phyloP scores from a whole-genome alignment of 2,113 vertebrate species.

The Dinomys branickii region DNA sequence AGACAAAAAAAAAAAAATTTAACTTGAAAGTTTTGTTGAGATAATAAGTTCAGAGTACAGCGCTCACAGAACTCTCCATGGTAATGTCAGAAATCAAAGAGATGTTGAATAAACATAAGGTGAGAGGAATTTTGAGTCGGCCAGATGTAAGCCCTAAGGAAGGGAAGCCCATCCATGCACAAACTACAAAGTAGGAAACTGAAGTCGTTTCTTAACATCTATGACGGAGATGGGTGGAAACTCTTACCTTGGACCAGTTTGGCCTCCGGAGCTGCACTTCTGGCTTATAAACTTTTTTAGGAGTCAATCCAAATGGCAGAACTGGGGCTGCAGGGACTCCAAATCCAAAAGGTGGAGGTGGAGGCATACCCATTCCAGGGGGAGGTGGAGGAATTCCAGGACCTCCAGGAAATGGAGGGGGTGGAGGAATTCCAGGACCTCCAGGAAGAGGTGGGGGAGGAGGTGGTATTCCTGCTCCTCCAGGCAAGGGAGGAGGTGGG shows the following conservation, averaged over 20 bases:
- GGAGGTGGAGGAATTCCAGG: constrained; percentile 84
- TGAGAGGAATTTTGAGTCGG: not conserved
- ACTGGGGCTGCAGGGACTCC: constrained; percentile 81
- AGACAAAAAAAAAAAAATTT: constrained; percentile 65
- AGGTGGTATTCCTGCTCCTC: constrained; percentile 74
- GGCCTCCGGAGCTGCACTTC: constrained; percentile 90
- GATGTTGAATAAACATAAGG: not conserved
- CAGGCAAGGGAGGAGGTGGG: constrained; percentile 79
- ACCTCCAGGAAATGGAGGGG: constrained; percentile 79
- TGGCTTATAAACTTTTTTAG: constrained; percentile 92
- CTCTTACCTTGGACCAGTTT: constrained; percentile 92
- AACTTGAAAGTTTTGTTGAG: constrained; percentile 80
- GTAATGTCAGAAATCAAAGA: not conserved
- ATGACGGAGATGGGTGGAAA: constrained; percentile 22
- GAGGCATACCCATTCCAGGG: constrained; percentile 63
- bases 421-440: constrained; percentile 81
- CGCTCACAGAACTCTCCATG: not conserved
- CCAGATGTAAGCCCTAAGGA: not conserved
- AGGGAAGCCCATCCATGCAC: not conserved
- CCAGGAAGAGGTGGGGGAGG: constrained; percentile 84
- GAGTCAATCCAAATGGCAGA: constrained; percentile 88
- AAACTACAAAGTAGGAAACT: constrained; percentile 42
- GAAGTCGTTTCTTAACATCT: constrained; percentile 12
- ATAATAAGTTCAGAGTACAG: constrained; percentile 71
- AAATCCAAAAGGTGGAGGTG: constrained; percentile 83